Conservation (phyloP, 2,888 invertebrate species). For the Morpho achilles region DNA sequence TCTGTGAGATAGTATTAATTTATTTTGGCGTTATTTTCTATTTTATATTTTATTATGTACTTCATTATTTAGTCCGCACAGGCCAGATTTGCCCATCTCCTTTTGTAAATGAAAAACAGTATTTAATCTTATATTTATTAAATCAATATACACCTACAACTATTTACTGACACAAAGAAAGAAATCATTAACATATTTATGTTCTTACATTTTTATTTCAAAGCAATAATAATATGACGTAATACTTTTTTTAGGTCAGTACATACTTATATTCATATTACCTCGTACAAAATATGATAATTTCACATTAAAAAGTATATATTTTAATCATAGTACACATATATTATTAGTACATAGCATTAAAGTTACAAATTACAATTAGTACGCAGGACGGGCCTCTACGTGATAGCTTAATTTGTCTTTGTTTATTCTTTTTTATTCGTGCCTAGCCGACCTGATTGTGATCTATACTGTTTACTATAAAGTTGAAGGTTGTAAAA, state of each 20-base stretch:
- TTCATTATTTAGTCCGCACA: no score
- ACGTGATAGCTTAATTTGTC: no score
- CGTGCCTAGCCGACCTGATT: no score
- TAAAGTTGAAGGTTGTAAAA: no score
- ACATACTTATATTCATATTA: conserved; percentile 8
- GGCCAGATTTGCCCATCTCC: no score
- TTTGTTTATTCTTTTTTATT: no score
- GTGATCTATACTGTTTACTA: no score
- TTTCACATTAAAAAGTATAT: conserved; percentile 23
- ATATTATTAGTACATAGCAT: background rate
- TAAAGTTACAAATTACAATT: background rate
- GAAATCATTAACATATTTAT: conserved; percentile 36
- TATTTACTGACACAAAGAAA: conserved; percentile 66
- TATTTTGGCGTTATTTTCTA: no score
- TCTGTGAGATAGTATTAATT: no score
- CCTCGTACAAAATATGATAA: conserved; percentile 15
- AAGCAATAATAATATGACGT: conserved; percentile 10
- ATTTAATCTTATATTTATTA: conserved; percentile 62
- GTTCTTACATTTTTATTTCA: conserved; percentile 15
- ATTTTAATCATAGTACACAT: conserved; percentile 2
- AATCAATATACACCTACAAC: conserved; percentile 74
- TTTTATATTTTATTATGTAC: no score
- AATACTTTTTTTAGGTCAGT: conserved; percentile 24
- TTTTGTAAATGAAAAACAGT: conserved; percentile 28
- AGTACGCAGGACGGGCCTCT: background rate